Conservation (phyloP, 2,888 invertebrate genomes). For the Acanthoscelides obtectus region DNA sequence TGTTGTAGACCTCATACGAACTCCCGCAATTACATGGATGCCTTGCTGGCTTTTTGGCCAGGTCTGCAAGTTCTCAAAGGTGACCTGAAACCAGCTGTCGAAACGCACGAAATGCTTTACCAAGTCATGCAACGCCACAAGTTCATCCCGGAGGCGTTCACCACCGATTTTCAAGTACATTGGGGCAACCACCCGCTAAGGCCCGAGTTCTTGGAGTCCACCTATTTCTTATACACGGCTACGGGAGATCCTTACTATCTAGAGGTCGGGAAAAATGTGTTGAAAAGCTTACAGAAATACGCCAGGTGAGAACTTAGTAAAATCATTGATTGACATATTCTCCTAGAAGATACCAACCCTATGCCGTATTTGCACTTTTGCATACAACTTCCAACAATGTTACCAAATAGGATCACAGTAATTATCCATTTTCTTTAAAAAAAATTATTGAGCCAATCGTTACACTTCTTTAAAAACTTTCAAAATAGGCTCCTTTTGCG, state of each 20-base stretch:
- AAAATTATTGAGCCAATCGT: too few relatives aligned
- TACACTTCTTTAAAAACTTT: too few relatives aligned
- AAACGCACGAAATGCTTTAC: slow-evolving; percentile 97
- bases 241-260: slow-evolving; percentile 95
- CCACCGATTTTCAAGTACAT: slow-evolving; percentile 93
- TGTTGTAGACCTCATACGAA: slow-evolving; percentile 75
- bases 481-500: too few relatives aligned
- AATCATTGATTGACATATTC: too few relatives aligned
- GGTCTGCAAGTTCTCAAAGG: slow-evolving; percentile 80
- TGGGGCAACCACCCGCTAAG: slow-evolving; percentile 97
- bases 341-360: too few relatives aligned
- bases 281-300: slow-evolving; percentile 84
- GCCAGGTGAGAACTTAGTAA: slow-evolving; percentile 47
- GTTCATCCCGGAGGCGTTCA: slow-evolving; percentile 98
- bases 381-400: too few relatives aligned
- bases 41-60: slow-evolving; percentile 96
- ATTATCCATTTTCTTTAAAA: too few relatives aligned
- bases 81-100: slow-evolving; percentile 95
- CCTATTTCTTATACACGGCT: slow-evolving; percentile 93
- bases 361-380: too few relatives aligned
- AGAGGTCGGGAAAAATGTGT: slow-evolving; percentile 82
- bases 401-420: too few relatives aligned
- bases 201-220: slow-evolving; percentile 97
- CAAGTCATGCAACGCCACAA: slow-evolving; percentile 97
- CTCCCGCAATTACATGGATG: slow-evolving; percentile 95